Conservation (phyloP, 2,888 invertebrate genomes). For the Taphrorychus bicolor region DNA sequence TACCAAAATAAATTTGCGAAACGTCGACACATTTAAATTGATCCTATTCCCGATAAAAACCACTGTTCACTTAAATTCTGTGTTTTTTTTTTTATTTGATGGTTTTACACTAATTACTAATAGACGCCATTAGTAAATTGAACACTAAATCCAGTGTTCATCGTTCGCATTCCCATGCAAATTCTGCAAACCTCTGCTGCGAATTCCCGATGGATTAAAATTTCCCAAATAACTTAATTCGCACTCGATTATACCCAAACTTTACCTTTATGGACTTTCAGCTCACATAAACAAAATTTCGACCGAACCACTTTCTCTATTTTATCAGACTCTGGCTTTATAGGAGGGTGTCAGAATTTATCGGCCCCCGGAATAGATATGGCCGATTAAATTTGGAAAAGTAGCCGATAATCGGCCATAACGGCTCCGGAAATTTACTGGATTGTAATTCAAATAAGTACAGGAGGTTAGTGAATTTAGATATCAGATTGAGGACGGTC, state of each 20-base stretch:
- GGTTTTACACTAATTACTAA: too few relatives aligned
- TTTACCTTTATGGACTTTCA: neutral
- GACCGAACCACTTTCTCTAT: constrained; percentile 27
- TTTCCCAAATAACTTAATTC: neutral
- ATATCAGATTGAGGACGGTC: constrained; percentile 9
- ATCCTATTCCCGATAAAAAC: too few relatives aligned
- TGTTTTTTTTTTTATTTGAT: too few relatives aligned
- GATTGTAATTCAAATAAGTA: constrained; percentile 35
- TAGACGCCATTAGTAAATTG: neutral
- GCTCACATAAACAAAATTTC: constrained; percentile 26
- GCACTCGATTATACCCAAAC: neutral
- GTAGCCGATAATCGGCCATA: constrained; percentile 34
- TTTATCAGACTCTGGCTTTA: constrained; percentile 9
- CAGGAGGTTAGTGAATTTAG: constrained; percentile 28
- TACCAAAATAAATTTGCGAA: too few relatives aligned
- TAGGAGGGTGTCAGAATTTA: constrained; percentile 20
- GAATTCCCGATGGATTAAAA: neutral
- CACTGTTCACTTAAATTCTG: too few relatives aligned
- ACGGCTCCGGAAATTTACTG: constrained; percentile 25
- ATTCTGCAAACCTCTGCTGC: neutral
- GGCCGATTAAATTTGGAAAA: constrained; percentile 37
- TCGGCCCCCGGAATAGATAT: constrained; percentile 27
- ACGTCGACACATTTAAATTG: too few relatives aligned
- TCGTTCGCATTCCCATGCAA: neutral
- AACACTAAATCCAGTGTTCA: neutral